A percentile compares a stretch with the other conserved stretches of the same genome.
phyloP scores from a whole-genome alignment of 2,888 invertebrate genomes.

The Eupithecia pulchellata region DNA sequence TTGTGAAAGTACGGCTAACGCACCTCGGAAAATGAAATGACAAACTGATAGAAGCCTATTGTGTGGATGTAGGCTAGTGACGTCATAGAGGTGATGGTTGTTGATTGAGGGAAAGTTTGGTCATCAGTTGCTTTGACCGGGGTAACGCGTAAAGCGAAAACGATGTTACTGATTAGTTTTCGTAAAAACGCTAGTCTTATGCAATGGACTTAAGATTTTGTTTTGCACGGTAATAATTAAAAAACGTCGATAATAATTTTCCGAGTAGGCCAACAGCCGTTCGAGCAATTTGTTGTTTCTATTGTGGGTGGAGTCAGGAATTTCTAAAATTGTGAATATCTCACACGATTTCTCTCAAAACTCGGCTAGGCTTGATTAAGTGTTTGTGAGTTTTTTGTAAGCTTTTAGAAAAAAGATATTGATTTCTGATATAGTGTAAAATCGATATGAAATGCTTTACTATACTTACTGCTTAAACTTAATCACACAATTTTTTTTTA shows the following conservation, averaged over 20 bases:
- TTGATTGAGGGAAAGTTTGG: background rate
- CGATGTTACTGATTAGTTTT: too few species aligned
- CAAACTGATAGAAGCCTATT: constrained; percentile 20
- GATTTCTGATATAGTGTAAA: background rate
- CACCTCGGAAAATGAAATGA: constrained; percentile 31
- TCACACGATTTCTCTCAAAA: background rate
- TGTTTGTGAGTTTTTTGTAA: background rate
- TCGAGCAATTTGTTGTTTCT: background rate
- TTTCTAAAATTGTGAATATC: background rate
- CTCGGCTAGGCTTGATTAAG: background rate
- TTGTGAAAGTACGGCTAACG: constrained; percentile 41
- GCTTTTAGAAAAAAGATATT: background rate
- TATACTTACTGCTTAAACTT: too few species aligned
- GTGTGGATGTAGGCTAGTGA: constrained; percentile 4
- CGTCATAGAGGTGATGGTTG: background rate
- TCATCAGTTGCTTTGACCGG: background rate
- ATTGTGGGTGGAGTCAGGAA: background rate
- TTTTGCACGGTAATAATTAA: too few species aligned
- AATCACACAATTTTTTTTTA: too few species aligned
- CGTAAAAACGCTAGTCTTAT: too few species aligned
- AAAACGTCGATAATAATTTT: too few species aligned
- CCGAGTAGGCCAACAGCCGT: too few species aligned
- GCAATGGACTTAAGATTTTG: too few species aligned
- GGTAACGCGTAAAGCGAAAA: too few species aligned
- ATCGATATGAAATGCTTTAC: too few species aligned